Percentiles rank a stretch among this genome's conserved stretches.
Conservation (phyloP, 2,888 invertebrate species). For the Volucella bombylans region DNA sequence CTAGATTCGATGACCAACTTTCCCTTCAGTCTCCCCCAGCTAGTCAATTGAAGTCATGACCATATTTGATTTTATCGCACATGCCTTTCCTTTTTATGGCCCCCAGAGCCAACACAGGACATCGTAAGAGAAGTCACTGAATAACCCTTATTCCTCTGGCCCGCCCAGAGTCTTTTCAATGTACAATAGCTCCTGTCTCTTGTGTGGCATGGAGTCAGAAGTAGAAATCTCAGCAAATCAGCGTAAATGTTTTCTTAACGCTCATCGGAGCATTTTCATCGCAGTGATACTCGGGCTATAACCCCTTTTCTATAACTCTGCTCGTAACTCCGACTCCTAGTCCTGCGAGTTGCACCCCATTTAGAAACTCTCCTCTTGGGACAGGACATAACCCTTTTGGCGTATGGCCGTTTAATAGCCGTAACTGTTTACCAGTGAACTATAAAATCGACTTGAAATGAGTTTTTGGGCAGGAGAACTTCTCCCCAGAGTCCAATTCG, state of each 20-base stretch:
- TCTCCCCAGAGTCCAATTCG: slow-evolving; percentile 70
- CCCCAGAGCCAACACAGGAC: slow-evolving; percentile 52
- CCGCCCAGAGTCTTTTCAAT: slow-evolving; percentile 18
- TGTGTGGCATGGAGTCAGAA: neutral
- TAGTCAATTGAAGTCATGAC: slow-evolving; percentile 65
- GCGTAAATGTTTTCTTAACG: slow-evolving; percentile 72
- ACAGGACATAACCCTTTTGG: slow-evolving; percentile 67
- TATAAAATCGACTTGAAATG: slow-evolving; percentile 59
- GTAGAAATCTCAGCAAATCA: slow-evolving; percentile 64
- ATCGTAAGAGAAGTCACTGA: slow-evolving; percentile 57
- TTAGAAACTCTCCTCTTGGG: slow-evolving; percentile 26
- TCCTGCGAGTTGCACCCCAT: slow-evolving; percentile 38
- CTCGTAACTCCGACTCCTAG: neutral
- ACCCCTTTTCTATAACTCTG: slow-evolving; percentile 30
- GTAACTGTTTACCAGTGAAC: slow-evolving; percentile 72
- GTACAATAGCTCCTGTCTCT: neutral
- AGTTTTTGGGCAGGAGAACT: slow-evolving; percentile 37
- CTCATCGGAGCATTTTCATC: slow-evolving; percentile 69
- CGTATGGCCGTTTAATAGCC: slow-evolving; percentile 73
- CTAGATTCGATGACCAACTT: slow-evolving; percentile 15
- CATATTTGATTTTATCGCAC: slow-evolving; percentile 70
- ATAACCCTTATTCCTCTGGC: slow-evolving; percentile 59
- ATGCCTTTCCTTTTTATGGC: slow-evolving; percentile 48
- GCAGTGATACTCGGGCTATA: slow-evolving; percentile 50
- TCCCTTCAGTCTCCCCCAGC: neutral